Conservation (phyloP, 2,888 invertebrate species). For the Lithodes maja region DNA sequence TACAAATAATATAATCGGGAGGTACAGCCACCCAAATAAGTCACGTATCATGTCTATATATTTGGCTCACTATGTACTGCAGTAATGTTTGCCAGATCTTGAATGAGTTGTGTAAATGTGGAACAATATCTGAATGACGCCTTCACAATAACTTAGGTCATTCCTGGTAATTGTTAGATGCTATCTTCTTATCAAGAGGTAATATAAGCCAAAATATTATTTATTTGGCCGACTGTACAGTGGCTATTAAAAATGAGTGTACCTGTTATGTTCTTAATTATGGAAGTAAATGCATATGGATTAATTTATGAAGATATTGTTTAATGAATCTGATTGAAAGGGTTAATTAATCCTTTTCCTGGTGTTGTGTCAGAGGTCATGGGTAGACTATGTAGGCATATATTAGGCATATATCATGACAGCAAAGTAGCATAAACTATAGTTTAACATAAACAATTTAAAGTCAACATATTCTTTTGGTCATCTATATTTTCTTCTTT, state of each 20-base stretch:
- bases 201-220: not conserved
- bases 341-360: not conserved
- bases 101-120: too few relatives aligned
- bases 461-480: not conserved
- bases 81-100: too few relatives aligned
- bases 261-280: too few relatives aligned
- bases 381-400: not conserved
- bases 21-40: too few relatives aligned
- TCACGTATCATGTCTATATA: too few relatives aligned
- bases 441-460: not conserved
- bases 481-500: not conserved
- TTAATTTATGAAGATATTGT: not conserved
- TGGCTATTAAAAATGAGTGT: not conserved
- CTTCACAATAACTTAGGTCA: too few relatives aligned
- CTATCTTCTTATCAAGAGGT: too few relatives aligned
- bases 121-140: too few relatives aligned
- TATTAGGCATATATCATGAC: not conserved
- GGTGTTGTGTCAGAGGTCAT: not conserved
- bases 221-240: not conserved
- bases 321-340: slow-evolving; percentile 1
- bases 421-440: not conserved
- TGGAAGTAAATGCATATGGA: not conserved
- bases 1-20: too few relatives aligned
- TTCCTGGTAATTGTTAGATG: too few relatives aligned
- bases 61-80: too few relatives aligned